phyloP scores from a whole-genome alignment of 2,888 invertebrate species.

The Branchipolynoe longqiensis region DNA sequence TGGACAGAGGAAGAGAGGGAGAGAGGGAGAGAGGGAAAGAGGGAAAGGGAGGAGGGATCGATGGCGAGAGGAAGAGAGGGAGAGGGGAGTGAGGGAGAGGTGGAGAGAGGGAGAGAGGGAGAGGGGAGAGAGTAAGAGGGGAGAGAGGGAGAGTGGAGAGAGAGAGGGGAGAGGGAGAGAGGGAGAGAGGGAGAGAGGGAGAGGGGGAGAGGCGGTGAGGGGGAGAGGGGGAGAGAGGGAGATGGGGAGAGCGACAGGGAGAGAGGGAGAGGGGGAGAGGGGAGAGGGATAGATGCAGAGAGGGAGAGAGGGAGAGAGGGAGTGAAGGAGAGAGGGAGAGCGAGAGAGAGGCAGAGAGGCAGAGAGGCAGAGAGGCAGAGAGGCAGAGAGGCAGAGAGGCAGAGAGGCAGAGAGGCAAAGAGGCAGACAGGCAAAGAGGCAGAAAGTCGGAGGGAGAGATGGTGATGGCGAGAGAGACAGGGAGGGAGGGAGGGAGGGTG shows the following conservation, averaged over 20 bases:
- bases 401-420: not conserved
- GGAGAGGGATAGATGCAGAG: too few species aligned
- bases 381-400: too few species aligned
- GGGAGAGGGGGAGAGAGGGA: not conserved
- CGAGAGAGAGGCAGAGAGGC: too few species aligned
- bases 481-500: not conserved
- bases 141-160: not conserved
- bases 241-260: not conserved
- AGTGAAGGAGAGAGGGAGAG: not conserved
- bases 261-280: too few species aligned
- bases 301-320: too few species aligned
- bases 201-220: not conserved
- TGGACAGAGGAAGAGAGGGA: not conserved
- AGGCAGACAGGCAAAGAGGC: not conserved
- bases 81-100: not conserved
- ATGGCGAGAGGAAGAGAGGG: not conserved
- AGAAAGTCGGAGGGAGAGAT: not conserved
- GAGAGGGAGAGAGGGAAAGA: not conserved
- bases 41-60: not conserved
- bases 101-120: not conserved
- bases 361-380: too few species aligned
- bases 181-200: too few species aligned
- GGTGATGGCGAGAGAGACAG: not conserved
- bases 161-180: not conserved
- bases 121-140: not conserved